A percentile compares a stretch with the other conserved stretches of the same genome.
phyloP scores from a whole-genome alignment of 2,888 invertebrate genomes.

The Lasioglossum morio region DNA sequence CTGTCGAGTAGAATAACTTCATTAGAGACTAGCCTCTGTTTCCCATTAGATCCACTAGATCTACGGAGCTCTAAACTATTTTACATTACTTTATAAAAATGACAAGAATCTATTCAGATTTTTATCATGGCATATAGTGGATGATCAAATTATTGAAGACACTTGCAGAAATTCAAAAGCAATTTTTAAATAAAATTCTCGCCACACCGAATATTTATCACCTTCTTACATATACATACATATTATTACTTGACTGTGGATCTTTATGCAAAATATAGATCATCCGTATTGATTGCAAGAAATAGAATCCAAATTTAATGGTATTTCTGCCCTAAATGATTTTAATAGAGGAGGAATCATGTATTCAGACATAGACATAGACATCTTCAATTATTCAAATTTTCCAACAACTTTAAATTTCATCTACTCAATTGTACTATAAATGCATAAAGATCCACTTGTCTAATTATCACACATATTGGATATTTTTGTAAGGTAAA shows the following conservation, averaged over 20 bases:
- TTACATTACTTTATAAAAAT: not conserved
- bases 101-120: not conserved
- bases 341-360: too few relatives aligned
- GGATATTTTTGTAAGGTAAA: not conserved
- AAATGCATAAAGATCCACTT: too few relatives aligned
- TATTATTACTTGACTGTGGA: too few relatives aligned
- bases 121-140: not conserved
- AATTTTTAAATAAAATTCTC: not conserved
- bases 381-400: too few relatives aligned
- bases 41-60: not conserved
- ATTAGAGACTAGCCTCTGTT: not conserved
- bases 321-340: too few relatives aligned
- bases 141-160: not conserved
- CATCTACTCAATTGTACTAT: too few relatives aligned
- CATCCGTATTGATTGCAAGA: too few relatives aligned
- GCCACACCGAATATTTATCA: not conserved
- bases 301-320: too few relatives aligned
- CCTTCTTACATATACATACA: too few relatives aligned
- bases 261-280: too few relatives aligned
- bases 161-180: not conserved
- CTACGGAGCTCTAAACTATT: not conserved
- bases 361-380: too few relatives aligned
- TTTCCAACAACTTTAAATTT: too few relatives aligned
- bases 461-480: not conserved
- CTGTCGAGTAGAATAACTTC: slow-evolving; percentile 21